Percentiles rank a stretch among this genome's conserved stretches.
Evolutionary conservation across 2,888 invertebrate genomes (phyloP).

Genomic region (Hecatera dysodea): DNA sequence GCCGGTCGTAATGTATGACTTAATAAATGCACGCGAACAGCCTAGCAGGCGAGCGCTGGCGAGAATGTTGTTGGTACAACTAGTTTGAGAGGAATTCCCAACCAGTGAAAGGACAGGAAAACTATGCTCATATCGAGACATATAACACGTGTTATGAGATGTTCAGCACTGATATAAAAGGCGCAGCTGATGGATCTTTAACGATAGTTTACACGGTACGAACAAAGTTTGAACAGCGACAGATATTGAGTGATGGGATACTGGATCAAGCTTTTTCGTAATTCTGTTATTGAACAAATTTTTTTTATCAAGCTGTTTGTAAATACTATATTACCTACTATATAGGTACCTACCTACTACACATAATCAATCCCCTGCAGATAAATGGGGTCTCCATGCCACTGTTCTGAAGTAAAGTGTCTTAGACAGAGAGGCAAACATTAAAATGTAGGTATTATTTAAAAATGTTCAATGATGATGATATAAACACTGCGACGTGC

Average conservation of each 20-base stretch:
- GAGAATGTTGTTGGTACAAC: constrained; percentile 14
- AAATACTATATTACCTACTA: too few species aligned
- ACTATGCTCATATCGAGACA: constrained; percentile 16
- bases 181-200: constrained; percentile 8
- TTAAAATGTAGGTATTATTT: too few species aligned
- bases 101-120: constrained; percentile 34
- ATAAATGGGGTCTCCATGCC: background rate
- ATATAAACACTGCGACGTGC: too few species aligned
- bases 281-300: background rate
- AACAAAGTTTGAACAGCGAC: constrained; percentile 14
- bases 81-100: constrained; percentile 32
- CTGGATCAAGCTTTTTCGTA: background rate
- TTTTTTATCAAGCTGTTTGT: too few species aligned
- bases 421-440: too few species aligned
- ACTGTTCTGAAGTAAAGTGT: background rate
- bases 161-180: background rate
- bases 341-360: too few species aligned
- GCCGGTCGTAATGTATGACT: background rate
- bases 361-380: background rate
- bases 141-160: background rate
- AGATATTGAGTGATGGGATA: constrained; percentile 3
- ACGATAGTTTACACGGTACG: constrained; percentile 18
- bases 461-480: too few species aligned
- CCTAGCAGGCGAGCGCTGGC: background rate
- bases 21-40: background rate